Conservation (phyloP, 2,888 invertebrate genomes). For the Heliconius charithonia region DNA sequence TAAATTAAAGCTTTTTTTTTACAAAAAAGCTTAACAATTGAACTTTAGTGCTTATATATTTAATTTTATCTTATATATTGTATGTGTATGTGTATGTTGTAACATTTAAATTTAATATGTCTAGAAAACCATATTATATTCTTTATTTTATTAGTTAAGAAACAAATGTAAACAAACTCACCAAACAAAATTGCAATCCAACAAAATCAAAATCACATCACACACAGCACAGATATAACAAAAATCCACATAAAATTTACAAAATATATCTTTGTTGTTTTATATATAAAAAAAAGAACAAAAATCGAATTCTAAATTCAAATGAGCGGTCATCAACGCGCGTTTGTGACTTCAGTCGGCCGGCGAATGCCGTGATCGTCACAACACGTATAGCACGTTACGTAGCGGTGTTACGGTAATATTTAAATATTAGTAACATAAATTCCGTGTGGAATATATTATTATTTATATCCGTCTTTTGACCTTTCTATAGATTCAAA, state of each 20-base stretch:
- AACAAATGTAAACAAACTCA: conserved; percentile 46
- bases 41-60: background rate
- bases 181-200: conserved; percentile 48
- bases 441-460: conserved; percentile 34
- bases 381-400: conserved; percentile 59
- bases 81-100: background rate
- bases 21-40: background rate
- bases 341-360: conserved; percentile 61
- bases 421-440: conserved; percentile 58
- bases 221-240: conserved; percentile 46
- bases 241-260: conserved; percentile 29
- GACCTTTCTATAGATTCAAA: conserved; percentile 24
- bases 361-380: conserved; percentile 66
- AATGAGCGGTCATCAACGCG: conserved; percentile 60
- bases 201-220: conserved; percentile 40
- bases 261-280: conserved; percentile 16
- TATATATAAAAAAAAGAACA: conserved; percentile 39
- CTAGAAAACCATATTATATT: background rate
- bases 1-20: too few species aligned
- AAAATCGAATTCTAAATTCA: conserved; percentile 58
- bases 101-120: background rate
- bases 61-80: background rate
- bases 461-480: conserved; percentile 31
- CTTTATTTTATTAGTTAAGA: background rate
- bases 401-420: conserved; percentile 65